Conservation (phyloP, 2,797 vertebrate genomes). For the Pseudomugil gertrudae region DNA sequence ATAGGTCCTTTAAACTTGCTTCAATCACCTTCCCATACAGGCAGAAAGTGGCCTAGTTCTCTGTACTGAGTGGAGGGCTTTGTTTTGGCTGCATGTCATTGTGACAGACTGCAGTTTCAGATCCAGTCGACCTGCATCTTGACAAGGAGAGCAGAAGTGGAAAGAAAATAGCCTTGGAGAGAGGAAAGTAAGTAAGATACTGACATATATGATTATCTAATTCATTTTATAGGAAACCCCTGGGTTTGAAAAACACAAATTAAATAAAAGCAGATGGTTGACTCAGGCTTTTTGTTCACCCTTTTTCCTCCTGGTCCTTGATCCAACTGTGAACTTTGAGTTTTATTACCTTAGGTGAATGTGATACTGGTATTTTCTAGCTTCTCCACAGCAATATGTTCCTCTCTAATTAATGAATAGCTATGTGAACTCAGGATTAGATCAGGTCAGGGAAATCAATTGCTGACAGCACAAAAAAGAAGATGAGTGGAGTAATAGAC, state of each 20-base stretch:
- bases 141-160: conserved; percentile 22
- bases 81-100: conserved; percentile 49
- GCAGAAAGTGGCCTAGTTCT: conserved; percentile 58
- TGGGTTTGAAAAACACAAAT: conserved; percentile 45
- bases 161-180: conserved; percentile 25
- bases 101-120: conserved; percentile 55
- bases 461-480: conserved; percentile 52
- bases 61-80: conserved; percentile 19
- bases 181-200: conserved; percentile 29
- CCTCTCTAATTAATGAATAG: conserved; percentile 72
- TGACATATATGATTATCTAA: conserved; percentile 45
- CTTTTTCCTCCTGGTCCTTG: conserved; percentile 26
- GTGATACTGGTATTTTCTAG: conserved; percentile 28
- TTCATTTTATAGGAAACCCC: conserved; percentile 41
- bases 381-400: conserved; percentile 43
- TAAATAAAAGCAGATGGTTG: conserved; percentile 43
- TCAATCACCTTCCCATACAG: conserved; percentile 72
- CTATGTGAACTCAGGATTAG: conserved; percentile 74
- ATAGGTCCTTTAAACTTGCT: conserved; percentile 73
- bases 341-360: conserved; percentile 53
- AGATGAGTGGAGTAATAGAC: conserved; percentile 48
- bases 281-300: conserved; percentile 35
- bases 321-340: conserved; percentile 60
- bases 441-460: conserved; percentile 77
- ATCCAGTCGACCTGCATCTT: conserved; percentile 42